Base-by-base conservation (phyloP, 1,140 invertebrate genomes). In the Drosophila nasuta region DNA sequence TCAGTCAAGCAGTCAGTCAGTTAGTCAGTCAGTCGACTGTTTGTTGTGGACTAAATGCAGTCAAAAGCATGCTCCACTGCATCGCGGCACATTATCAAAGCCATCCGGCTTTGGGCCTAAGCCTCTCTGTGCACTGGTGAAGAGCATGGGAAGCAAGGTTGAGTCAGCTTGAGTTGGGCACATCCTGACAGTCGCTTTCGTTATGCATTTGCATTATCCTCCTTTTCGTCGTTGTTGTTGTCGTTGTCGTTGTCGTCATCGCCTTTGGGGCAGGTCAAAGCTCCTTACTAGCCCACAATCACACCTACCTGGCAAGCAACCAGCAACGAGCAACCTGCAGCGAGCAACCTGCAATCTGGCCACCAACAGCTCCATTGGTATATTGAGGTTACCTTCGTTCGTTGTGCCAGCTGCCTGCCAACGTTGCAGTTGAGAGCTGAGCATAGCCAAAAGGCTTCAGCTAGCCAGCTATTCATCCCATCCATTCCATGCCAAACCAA, bases 381-480 rank as follows among this genome's bases (percentile, higher is more conserved):
- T 41, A 71, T 56, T 69, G 58, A 43, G 72, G 72, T 75, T 75
- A 75, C 43, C 58, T 48, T 33, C 72, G 72, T 75, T 57, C 72
- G 72, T 75, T 75, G 72, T 63, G 66, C 72, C 66, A 35, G 15
- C 64, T 57, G 63, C 11, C 62, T 54, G 62, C 62, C 48, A 58
- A 15, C 17, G 11, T 8, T 10, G 7, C 8, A 10, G 35, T 33
- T 33, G 7, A 33, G 30, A 35, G 56, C 35, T 48, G 60, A 64
- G 48, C 48, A 46, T 20, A 5, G 56, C 63, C 51, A 45, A 56
- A 69, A 41, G 67, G 20, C 49, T 30, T 3, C 30, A 57, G 28
- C 30, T 10, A 38, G 7, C 35, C 20, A 25, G 20, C 20, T 25
- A 25, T 25, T 25, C 35, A 38, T 38, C 10, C 10, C 35, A 38